Base-by-base conservation (phyloP, 2,888 invertebrate species). In the Cephonodes hylas region DNA sequence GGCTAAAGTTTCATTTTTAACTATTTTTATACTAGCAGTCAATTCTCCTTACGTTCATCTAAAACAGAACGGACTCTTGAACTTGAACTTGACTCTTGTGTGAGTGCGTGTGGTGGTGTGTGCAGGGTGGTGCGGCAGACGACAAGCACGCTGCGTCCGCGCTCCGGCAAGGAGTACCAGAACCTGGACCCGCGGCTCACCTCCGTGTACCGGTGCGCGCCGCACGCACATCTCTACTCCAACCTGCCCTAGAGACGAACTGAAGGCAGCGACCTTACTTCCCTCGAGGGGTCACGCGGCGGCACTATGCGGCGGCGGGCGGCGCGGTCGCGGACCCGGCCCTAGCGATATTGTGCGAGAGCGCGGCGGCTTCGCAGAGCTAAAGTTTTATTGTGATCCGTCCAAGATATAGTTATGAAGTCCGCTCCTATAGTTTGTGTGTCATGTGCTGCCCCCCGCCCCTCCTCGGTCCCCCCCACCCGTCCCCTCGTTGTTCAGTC, bases 81-180 rank as follows among this genome's bases (percentile, higher is more conserved):
- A n/a, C n/a, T n/a, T n/a, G n/a, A n/a, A n/a, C n/a, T n/a, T n/a
- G n/a, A n/a, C n/a, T n/a, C n/a, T n/a, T 15, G 38, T 3, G 4
- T 3, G 15, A 20, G 44, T 44, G 38, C 57, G 48, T 27, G 31
- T 64, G 20, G 59, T 23, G 23, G 48, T 63, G 42, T 48, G 31
- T 38, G 22, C 77, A 88, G 89, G 73, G 83, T 83, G 71, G 72
- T 80, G 67, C 85, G 88, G 6, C 86, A 84, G 75, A 78, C 85
- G 59, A 84, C 88, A 63, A 96, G 96, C 72, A 96, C 96, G 18
- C 93, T 97, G 69, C 94, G 97, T 77, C 97, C 97, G 44, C 94
- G 97, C 56, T 97, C 96, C 4, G 97, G 97, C 64, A 96, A 96
- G 82, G 97, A 97, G 87, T 97, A 97, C 88, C 95, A 95, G 77